These are phyloP conservation scores for Oxyscelio sp. DNA, from an alignment of 2,888 invertebrate species.

Conservation along the genomic window DNA sequence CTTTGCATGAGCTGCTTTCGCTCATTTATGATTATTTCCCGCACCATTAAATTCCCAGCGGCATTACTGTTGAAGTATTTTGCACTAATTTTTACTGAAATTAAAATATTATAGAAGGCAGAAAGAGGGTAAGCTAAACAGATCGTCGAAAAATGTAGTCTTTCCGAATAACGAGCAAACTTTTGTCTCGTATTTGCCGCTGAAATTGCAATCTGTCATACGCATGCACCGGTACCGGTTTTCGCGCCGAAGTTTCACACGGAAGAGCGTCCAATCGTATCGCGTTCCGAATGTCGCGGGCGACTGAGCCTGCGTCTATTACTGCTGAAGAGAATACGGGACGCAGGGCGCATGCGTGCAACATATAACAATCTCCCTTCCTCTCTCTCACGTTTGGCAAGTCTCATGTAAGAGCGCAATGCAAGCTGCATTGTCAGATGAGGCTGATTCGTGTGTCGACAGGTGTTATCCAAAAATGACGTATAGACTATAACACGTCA, in stretches of 20 bases:
- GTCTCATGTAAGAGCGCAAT: conserved; percentile 70
- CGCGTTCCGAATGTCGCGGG: conserved; percentile 88
- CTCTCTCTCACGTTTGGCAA: conserved; percentile 76
- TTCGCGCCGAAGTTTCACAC: conserved; percentile 76
- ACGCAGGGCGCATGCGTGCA: conserved; percentile 86
- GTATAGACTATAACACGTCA: conserved; percentile 35
- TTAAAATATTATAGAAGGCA: too few species aligned
- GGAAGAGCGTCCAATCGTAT: conserved; percentile 82
- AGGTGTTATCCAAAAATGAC: conserved; percentile 70
- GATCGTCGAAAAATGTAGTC: too few species aligned
- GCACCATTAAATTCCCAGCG: conserved; percentile 60
- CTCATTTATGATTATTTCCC: conserved; percentile 68
- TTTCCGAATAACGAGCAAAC: too few species aligned
- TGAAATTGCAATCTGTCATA: conserved; percentile 50
- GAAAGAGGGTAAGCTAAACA: too few species aligned
- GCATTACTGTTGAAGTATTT: conserved; percentile 5
- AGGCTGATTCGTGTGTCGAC: conserved; percentile 63
- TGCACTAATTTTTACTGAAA: neutral
- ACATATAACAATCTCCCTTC: conserved; percentile 81
- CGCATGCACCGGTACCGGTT: conserved; percentile 79
- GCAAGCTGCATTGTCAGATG: conserved; percentile 68
- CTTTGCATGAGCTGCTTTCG: conserved; percentile 69
- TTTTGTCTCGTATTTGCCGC: conserved; percentile 9
- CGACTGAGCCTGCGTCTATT: conserved; percentile 87
- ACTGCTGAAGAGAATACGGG: conserved; percentile 83